Percentiles rank a stretch among this genome's conserved stretches.
phyloP scores from a whole-genome alignment of 2,888 invertebrate genomes.

The Melanchra persicariae region DNA sequence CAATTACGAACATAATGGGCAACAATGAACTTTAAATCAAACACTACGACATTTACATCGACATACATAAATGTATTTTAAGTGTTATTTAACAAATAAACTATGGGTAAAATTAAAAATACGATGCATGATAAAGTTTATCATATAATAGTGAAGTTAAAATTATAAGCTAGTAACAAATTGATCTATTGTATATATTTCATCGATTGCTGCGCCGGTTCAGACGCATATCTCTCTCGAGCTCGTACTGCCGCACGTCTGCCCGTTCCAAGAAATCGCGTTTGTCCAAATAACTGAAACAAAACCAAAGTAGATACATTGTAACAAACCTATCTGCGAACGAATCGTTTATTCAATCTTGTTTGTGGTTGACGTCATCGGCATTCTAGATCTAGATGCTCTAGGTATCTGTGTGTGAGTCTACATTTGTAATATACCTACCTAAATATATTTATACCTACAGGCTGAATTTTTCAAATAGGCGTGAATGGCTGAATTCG shows the following conservation, averaged over 20 bases:
- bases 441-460: too few species aligned
- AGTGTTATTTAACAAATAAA: too few species aligned
- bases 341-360: conserved; percentile 10
- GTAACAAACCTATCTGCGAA: conserved; percentile 4
- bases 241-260: conserved; percentile 97
- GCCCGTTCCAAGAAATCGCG: conserved; percentile 97
- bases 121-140: not conserved
- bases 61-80: not conserved
- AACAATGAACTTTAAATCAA: conserved; percentile 39
- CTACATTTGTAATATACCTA: too few species aligned
- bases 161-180: conserved; percentile 9
- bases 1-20: not conserved
- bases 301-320: conserved; percentile 67
- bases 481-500: too few species aligned
- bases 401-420: too few species aligned
- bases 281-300: conserved; percentile 95
- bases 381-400: conserved; percentile 13
- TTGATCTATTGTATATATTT: conserved; percentile 51
- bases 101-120: too few species aligned
- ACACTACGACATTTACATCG: not conserved
- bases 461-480: too few species aligned
- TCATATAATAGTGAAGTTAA: conserved; percentile 35
- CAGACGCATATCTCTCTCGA: conserved; percentile 95
- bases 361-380: conserved; percentile 18
- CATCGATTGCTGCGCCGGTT: conserved; percentile 92